Conservation (phyloP, 2,113 vertebrate species). For the Ophiodon elongatus region DNA sequence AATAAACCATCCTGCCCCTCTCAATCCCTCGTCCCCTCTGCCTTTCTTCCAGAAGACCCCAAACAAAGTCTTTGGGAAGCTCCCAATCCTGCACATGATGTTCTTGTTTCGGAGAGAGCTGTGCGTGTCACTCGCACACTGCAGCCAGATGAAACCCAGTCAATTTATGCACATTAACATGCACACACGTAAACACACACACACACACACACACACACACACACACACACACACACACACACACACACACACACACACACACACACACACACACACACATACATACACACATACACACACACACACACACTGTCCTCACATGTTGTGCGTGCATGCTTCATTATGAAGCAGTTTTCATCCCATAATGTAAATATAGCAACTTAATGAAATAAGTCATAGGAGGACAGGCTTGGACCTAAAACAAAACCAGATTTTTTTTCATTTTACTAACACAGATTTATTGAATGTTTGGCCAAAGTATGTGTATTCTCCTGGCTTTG, state of each 20-base stretch:
- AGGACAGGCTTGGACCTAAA: background rate
- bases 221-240: background rate
- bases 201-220: background rate
- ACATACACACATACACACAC: background rate
- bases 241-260: background rate
- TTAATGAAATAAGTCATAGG: background rate
- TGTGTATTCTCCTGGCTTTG: background rate
- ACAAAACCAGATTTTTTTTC: background rate
- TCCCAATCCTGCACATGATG: constrained; percentile 59
- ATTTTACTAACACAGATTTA: background rate
- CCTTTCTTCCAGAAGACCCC: constrained; percentile 63
- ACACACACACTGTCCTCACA: background rate
- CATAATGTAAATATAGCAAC: background rate
- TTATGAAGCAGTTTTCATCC: background rate
- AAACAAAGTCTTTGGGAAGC: constrained; percentile 70
- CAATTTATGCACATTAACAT: constrained; percentile 21
- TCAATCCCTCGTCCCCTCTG: background rate
- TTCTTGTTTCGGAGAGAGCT: constrained; percentile 48
- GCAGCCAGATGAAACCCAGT: constrained; percentile 55
- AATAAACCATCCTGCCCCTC: constrained; percentile 40
- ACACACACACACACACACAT: background rate
- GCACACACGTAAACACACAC: background rate
- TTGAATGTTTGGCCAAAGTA: background rate
- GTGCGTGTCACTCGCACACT: constrained; percentile 41
- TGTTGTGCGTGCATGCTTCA: background rate